Conservation (phyloP, 2,113 vertebrate genomes). For the Pipra filicauda region DNA sequence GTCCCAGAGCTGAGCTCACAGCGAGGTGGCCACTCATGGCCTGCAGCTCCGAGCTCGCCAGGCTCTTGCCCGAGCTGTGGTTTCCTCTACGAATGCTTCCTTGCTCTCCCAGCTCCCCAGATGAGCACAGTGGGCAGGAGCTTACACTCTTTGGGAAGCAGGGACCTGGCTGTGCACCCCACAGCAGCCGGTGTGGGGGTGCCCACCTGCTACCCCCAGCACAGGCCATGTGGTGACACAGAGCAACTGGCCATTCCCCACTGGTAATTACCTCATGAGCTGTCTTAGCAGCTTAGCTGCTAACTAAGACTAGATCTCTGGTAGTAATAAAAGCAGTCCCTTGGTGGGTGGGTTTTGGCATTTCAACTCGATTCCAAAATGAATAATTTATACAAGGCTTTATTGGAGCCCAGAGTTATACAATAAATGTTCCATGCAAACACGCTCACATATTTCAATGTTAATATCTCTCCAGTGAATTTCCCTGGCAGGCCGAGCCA, state of each 20-base stretch:
- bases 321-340: conserved; percentile 23
- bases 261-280: not conserved
- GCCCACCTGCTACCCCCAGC: not conserved
- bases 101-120: fast-evolving
- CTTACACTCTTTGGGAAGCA: fast-evolving
- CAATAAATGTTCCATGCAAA: conserved; percentile 69
- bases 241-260: not conserved
- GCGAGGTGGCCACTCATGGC: fast-evolving
- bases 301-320: not conserved
- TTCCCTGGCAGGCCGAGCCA: conserved; percentile 62
- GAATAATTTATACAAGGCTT: conserved; percentile 73
- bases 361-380: conserved; percentile 53
- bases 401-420: conserved; percentile 60
- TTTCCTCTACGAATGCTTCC: not conserved
- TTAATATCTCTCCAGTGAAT: conserved; percentile 63
- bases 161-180: fast-evolving
- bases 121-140: fast-evolving
- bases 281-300: not conserved
- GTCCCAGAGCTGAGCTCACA: fast-evolving
- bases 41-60: fast-evolving
- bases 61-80: fast-evolving
- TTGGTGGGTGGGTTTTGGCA: conserved; percentile 47
- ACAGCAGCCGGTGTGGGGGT: fast-evolving
- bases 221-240: fast-evolving
- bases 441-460: conserved; percentile 57